Percentiles rank a stretch among this genome's conserved stretches.
Evolutionary conservation across 2,888 invertebrate species (phyloP).

Genomic region (Galeopsomyia nigrocyanea): DNA sequence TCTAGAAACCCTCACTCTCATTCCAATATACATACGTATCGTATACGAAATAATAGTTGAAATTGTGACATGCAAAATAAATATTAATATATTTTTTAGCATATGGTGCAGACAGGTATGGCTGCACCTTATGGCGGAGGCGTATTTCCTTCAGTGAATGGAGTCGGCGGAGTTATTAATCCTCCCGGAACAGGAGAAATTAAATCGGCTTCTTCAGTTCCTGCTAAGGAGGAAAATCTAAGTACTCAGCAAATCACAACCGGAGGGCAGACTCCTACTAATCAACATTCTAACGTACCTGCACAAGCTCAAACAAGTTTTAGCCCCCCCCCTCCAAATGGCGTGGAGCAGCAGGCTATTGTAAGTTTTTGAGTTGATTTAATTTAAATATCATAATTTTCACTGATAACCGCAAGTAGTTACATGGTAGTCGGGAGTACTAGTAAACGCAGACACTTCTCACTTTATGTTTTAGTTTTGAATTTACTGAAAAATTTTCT

Average conservation of each 20-base stretch:
- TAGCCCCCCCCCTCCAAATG: conserved; percentile 72
- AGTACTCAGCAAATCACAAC: conserved; percentile 59
- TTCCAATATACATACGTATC: too few relatives aligned
- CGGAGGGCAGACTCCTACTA: conserved; percentile 65
- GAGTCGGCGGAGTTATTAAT: conserved; percentile 68
- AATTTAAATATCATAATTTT: too few relatives aligned
- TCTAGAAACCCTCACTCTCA: too few relatives aligned
- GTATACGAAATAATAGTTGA: too few relatives aligned
- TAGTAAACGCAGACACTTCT: too few relatives aligned
- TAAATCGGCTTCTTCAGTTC: conserved; percentile 68
- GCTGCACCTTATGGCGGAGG: conserved; percentile 77
- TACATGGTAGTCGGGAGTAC: too few relatives aligned
- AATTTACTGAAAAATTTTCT: too few relatives aligned
- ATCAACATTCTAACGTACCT: conserved; percentile 61
- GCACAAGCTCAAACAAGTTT: conserved; percentile 68
- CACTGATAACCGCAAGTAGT: too few relatives aligned
- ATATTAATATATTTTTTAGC: conserved; percentile 74
- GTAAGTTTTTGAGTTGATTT: conserved; percentile 54
- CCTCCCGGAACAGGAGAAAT: conserved; percentile 70
- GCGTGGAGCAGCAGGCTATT: conserved; percentile 68
- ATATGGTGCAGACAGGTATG: conserved; percentile 95
- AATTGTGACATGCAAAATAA: too few relatives aligned
- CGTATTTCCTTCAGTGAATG: conserved; percentile 74
- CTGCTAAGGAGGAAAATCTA: conserved; percentile 66
- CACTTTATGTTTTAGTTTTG: too few relatives aligned